Percentiles rank a stretch among this genome's conserved stretches.
Conservation (phyloP, 1,140 invertebrate species). For the Calephelis virginiensis region DNA sequence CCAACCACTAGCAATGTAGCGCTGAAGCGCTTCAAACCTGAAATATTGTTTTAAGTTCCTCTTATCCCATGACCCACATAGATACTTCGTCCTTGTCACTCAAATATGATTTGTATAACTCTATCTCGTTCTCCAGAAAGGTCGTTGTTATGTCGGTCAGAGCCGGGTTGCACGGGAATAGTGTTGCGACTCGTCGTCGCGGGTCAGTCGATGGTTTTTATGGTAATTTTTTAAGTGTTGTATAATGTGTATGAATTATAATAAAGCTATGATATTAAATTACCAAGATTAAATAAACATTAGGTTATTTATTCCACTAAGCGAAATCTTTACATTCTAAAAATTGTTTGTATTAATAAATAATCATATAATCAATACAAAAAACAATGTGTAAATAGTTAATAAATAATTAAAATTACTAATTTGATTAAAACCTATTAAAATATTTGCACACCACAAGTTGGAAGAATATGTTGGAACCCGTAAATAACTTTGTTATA, state of each 20-base stretch:
- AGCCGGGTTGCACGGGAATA: constrained; percentile 57
- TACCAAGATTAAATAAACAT: background rate
- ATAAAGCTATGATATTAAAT: background rate
- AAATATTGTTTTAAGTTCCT: constrained; percentile 55
- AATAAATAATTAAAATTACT: too few relatives aligned
- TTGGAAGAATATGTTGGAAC: too few relatives aligned
- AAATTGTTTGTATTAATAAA: too few relatives aligned
- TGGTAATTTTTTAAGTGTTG: constrained; percentile 18
- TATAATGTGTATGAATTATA: constrained; percentile 13
- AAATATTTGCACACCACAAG: too few relatives aligned
- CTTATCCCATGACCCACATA: constrained; percentile 74
- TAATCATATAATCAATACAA: too few relatives aligned
- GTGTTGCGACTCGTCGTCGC: constrained; percentile 28
- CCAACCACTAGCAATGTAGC: constrained; percentile 46
- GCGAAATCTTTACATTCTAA: too few relatives aligned
- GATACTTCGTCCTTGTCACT: constrained; percentile 40
- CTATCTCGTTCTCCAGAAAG: constrained; percentile 54
- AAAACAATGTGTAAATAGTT: too few relatives aligned
- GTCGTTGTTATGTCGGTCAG: constrained; percentile 69
- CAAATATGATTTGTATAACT: constrained; percentile 26
- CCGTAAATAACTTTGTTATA: too few relatives aligned
- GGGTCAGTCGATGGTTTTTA: constrained; percentile 26
- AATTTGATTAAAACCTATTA: too few relatives aligned
- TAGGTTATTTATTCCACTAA: background rate
- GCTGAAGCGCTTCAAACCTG: constrained; percentile 55